Percentiles rank a stretch among this genome's conserved stretches.
phyloP scores from a whole-genome alignment of 2,113 vertebrate genomes.

The Coturnix japonica region DNA sequence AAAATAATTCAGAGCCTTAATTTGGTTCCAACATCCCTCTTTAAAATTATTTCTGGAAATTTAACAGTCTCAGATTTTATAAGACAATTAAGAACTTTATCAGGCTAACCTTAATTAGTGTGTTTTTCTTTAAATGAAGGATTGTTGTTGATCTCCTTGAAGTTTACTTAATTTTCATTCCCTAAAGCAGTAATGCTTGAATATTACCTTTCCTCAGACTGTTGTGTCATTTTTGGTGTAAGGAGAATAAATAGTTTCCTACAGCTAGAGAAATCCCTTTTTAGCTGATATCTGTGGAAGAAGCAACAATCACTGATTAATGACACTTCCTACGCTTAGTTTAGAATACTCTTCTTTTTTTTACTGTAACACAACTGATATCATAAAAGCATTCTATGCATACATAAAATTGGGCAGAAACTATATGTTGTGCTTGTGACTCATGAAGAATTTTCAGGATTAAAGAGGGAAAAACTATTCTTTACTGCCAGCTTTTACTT shows the following conservation, averaged over 20 bases:
- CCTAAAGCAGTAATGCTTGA: background rate
- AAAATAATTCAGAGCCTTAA: background rate
- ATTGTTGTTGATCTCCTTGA: background rate
- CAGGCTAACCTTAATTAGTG: background rate
- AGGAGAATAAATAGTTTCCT: background rate
- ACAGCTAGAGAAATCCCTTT: background rate
- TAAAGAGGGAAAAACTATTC: background rate
- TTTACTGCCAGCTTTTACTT: background rate
- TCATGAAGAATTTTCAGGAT: background rate
- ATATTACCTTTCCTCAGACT: background rate
- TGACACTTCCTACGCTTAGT: background rate
- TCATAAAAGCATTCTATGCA: background rate
- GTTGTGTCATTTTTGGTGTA: background rate
- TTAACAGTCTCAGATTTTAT: background rate
- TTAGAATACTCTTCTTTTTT: background rate
- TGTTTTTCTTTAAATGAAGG: background rate
- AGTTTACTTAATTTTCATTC: background rate
- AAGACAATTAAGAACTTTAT: background rate
- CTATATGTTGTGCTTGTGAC: background rate
- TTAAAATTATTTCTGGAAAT: background rate
- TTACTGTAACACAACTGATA: background rate
- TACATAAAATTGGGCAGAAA: background rate
- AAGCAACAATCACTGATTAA: background rate
- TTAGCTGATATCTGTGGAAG: background rate
- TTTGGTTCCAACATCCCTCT: background rate